Evolutionary conservation across 2,113 vertebrate species (phyloP), one percentile per base, ranked within the genome.

Genomic region (Cricetomys ansorgei): DNA sequence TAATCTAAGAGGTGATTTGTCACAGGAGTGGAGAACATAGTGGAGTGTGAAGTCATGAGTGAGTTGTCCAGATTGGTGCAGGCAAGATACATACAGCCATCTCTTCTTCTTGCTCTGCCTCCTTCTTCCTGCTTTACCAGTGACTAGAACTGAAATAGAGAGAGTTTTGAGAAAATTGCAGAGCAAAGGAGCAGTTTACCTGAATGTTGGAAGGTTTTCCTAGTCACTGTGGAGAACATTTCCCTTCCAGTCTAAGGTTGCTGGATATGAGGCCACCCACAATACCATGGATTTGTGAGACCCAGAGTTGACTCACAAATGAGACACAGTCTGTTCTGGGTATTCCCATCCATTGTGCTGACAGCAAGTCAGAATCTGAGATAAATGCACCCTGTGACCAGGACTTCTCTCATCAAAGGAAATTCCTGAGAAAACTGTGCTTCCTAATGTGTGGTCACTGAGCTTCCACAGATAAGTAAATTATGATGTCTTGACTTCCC

Each of bases 11-110:
- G 37, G 7, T 6, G 1, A 4, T 23, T 21, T 29, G 45, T 37
- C 29, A 83, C 57, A 16, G 12, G 19, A 21, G n/a, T 31, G 25
- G 55, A 43, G 25, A 73, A 27, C 55, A 6, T 7, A 43, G 57
- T 0, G 0, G 7, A 17, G 34, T 1, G 6, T 25, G 29, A 17
- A 40, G 29, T 93, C 34, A 5, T 0, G 0, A 65, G 43, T 67
- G 23, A 19, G 6, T 2, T 1, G 12, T 16, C 50, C 59, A 87
- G 34, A 73, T 57, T 37, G 25, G 27, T 29, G 40, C 57, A 3
- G 16, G 40, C 81, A 37, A 0, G 59, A 64, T 34, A 31, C 2
- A 4, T 34, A 0, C 1, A 3, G 19, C 79, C 70, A 2, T 11
- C 53, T 8, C 62, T 3, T 5, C 45, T 19, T 72, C 50, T 29